Percentiles rank a stretch among this genome's conserved stretches.
Evolutionary conservation across 2,888 invertebrate species (phyloP).

Genomic region (Xestoiulus laeticollis): DNA sequence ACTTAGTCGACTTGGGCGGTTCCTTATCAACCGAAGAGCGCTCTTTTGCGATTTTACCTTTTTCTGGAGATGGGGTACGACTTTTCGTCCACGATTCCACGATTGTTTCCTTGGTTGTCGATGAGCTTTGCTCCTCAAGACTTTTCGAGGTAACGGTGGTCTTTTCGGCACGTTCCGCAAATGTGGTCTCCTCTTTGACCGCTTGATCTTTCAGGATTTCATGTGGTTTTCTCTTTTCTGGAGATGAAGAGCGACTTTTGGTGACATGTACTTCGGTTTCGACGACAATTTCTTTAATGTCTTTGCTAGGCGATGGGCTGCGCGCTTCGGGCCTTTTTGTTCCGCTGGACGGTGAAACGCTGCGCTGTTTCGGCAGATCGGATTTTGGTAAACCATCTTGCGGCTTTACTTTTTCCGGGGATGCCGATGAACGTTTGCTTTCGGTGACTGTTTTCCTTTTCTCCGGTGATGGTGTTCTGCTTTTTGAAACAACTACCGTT

Average conservation of each 20-base stretch:
- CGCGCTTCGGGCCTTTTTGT: not conserved
- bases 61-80: conserved; percentile 28
- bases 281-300: not conserved
- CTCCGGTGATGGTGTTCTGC: conserved; percentile 43
- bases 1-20: not conserved
- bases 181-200: not conserved
- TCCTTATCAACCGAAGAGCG: not conserved
- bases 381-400: not conserved
- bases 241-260: not conserved
- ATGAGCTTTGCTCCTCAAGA: not conserved
- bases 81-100: not conserved
- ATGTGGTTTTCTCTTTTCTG: not conserved
- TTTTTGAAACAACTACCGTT: not conserved
- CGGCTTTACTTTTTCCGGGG: not conserved
- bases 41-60: not conserved
- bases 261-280: not conserved
- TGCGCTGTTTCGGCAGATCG: not conserved
- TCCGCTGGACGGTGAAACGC: not conserved
- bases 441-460: not conserved
- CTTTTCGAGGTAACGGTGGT: not conserved
- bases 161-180: not conserved
- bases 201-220: not conserved
- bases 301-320: not conserved
- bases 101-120: not conserved
- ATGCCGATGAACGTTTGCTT: not conserved